Base-by-base conservation (phyloP, 2,888 invertebrate species). In the Reticulitermes lucifugus region DNA sequence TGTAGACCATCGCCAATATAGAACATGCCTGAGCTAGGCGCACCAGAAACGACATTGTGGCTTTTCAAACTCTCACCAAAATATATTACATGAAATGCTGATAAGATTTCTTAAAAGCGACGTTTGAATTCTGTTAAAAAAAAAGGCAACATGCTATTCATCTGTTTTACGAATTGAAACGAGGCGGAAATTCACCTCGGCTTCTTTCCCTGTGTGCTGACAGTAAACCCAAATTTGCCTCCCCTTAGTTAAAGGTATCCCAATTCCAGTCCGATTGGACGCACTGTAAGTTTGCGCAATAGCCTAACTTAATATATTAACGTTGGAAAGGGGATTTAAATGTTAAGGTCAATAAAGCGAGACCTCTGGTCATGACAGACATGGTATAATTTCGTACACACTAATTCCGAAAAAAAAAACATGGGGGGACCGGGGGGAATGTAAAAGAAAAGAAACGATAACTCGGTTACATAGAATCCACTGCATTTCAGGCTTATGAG, bases 221-320 rank as follows among this genome's bases (percentile, higher is more conserved):
- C 10, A 46, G 75, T 18, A 43, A n/a, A 77, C 77, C 7, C 65
- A 14, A 7, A 65, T 10, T 6, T 6, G 25, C 25, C 2, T 35
- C n/a, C 65, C 65, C 65, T 65, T 65, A 65, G 65, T 65, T 65
- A 65, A 65, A 65, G 6, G 25, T 65, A 65, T 25, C 77, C 51
- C 41, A 73, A 73, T 73, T 73, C 5, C 41, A 5, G 77, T 46
- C 43, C 43, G 77, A 77, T 77, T 46, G 77, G 46, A 0, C 22
- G n/a, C 46, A 22, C 41, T 77, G 43, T 51, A 77, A 77, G 77
- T 46, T 10, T 77, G 10, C 77, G 77, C 46, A 46, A 46, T 81
- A 70, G 65, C 25, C 65, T 81, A 81, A 81, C 81, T 81, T 70
- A 81, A 81, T 81, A 81, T 65, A 70, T 81, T 81, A 43, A 10